Evolutionary conservation across 2,888 invertebrate species (phyloP), one percentile per base, ranked within the genome.

Genomic region (Thymelicus acteon): DNA sequence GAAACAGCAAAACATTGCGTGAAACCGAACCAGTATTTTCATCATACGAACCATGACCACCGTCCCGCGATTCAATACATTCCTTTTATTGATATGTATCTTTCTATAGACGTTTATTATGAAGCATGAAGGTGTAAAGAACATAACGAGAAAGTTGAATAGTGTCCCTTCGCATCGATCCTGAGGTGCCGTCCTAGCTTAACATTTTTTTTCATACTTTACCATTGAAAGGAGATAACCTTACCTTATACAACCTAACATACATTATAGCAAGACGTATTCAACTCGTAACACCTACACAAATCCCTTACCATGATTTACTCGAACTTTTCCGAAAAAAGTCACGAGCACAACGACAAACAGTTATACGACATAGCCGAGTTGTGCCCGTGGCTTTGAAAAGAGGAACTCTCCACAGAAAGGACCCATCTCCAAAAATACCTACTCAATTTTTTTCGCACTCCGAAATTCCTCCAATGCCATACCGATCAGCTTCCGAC

Each of bases 1-100:
- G 87, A 90, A 93, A 89, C 83, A 89, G 93, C 93, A 91, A 93
- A 92, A 88, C 82, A 91, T 90, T 88, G 85, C 89, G 86, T 89
- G 86, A 74, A 77, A 78, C 75, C 85, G 85, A 88, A 86, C 85
- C 78, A 81, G 84, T 83, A 83, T 85, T 78, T 83, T 83, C 85
- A 85, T 86, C 82, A 83, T 82, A 83, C 80, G 73, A 81, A 74
- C 79, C 74, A 48, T 71, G 70, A 77, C 82, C 87, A 87, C 87
- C 87, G 82, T 86, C 86, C 84, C 87, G 85, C 86, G 82, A 87
- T 82, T 84, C 85, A 86, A 87, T 85, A 83, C 89, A 84, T 83
- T 80, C 82, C 87, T 82, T 84, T 86, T 86, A 86, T 83, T 93
- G 93, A 93, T 93, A 93, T 93, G 93, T 93, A 91, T 91, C 86